These are phyloP conservation scores for Phallusia fumigata DNA, from an alignment of 23 tunicate species.

Conservation along the genomic window DNA sequence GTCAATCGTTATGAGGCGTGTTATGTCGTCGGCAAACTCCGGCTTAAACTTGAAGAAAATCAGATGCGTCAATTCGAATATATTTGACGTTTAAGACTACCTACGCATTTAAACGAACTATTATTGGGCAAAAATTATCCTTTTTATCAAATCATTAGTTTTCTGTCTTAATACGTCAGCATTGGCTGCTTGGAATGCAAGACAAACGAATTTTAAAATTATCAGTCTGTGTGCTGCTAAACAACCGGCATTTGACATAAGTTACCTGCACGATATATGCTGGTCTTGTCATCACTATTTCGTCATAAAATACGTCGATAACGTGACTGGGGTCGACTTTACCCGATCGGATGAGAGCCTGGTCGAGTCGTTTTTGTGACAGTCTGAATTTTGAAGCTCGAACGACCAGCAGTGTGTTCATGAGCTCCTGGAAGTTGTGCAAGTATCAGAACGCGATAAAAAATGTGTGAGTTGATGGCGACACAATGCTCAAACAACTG, in stretches of 20 bases:
- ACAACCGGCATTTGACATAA: too few relatives aligned
- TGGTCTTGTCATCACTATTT: conserved; percentile 22
- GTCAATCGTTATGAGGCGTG: conserved; percentile 2
- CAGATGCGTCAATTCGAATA: too few relatives aligned
- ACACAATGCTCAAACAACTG: background rate
- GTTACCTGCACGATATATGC: conserved; percentile 16
- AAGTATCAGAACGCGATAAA: background rate
- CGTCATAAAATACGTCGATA: conserved; percentile 21
- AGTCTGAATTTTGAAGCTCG: conserved; percentile 22
- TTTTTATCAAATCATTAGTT: too few relatives aligned
- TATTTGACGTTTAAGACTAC: too few relatives aligned
- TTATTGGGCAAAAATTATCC: too few relatives aligned
- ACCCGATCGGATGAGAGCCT: background rate
- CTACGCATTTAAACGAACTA: too few relatives aligned
- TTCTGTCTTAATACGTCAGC: too few relatives aligned
- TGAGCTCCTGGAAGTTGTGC: background rate
- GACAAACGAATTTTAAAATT: background rate
- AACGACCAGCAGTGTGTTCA: conserved; percentile 12
- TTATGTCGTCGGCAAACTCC: background rate
- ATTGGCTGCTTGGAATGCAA: too few relatives aligned
- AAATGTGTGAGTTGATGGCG: background rate
- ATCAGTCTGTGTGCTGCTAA: background rate
- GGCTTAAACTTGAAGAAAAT: background rate
- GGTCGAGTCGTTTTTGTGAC: conserved; percentile 9
- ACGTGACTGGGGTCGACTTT: background rate